phyloP scores from a whole-genome alignment of 2,113 vertebrate species.

The Macquaria ambigua region DNA sequence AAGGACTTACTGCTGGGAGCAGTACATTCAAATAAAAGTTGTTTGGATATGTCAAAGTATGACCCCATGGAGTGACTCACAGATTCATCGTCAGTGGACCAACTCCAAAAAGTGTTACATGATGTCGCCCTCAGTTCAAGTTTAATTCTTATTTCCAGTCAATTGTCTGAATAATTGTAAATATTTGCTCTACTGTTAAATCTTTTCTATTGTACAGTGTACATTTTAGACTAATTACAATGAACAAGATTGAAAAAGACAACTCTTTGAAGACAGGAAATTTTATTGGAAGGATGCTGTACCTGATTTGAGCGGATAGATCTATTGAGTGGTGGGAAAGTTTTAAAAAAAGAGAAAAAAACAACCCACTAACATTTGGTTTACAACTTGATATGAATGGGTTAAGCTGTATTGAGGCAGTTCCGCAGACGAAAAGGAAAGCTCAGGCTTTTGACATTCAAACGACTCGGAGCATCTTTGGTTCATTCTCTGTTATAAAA shows the following conservation, averaged over 20 bases:
- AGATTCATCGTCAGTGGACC: neutral
- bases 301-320: constrained; percentile 53
- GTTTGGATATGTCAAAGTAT: neutral
- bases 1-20: neutral
- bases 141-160: neutral
- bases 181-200: neutral
- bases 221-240: neutral
- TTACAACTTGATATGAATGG: constrained; percentile 27
- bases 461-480: constrained; percentile 77
- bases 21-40: neutral
- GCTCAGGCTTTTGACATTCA: constrained; percentile 52
- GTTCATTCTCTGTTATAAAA: constrained; percentile 72
- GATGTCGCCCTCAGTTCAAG: too few species aligned
- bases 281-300: constrained; percentile 59
- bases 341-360: neutral
- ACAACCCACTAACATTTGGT: neutral
- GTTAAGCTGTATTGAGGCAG: constrained; percentile 17
- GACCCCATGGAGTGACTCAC: neutral
- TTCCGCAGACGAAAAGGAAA: constrained; percentile 28
- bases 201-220: neutral
- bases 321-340: neutral
- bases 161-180: neutral
- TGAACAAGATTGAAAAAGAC: neutral
- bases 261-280: constrained; percentile 2
- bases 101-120: neutral